These are phyloP conservation scores for Hetaerina americana DNA, from an alignment of 1,140 invertebrate species.

Conservation along the genomic window DNA sequence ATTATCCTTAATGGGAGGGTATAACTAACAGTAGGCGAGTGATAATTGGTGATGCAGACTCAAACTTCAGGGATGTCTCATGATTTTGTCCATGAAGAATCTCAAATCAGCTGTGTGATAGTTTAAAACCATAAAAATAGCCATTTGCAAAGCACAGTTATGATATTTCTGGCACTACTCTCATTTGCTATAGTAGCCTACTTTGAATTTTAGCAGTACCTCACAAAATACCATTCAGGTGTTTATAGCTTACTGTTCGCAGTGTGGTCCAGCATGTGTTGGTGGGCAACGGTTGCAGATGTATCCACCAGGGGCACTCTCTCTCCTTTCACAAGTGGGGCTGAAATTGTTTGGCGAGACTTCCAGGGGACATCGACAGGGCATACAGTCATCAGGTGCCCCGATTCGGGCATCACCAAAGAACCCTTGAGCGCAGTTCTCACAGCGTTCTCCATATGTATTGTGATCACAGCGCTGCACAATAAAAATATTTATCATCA, in stretches of 20 bases:
- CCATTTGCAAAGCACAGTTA: too few species aligned
- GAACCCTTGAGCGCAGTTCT: constrained; percentile 74
- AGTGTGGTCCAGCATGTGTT: constrained; percentile 84
- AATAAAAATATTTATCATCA: constrained; percentile 1
- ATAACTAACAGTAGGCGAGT: too few species aligned
- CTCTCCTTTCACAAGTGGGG: constrained; percentile 58
- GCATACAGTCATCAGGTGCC: constrained; percentile 61
- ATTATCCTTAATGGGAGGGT: too few species aligned
- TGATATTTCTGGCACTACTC: too few species aligned
- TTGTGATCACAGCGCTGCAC: constrained; percentile 51
- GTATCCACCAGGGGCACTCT: constrained; percentile 44
- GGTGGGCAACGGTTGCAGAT: constrained; percentile 78
- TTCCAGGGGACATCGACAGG: constrained; percentile 73
- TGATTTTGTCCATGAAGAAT: too few species aligned
- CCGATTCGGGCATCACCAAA: constrained; percentile 78
- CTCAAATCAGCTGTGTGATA: too few species aligned
- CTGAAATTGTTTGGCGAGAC: constrained; percentile 70
- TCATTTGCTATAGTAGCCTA: too few species aligned
- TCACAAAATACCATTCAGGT: too few species aligned
- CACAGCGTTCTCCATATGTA: constrained; percentile 61
- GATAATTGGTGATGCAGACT: too few species aligned
- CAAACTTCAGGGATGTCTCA: too few species aligned
- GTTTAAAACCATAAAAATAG: too few species aligned
- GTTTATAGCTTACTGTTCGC: constrained; percentile 57
- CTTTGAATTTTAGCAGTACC: too few species aligned